Evolutionary conservation across 2,113 vertebrate species (phyloP), one percentile per base, ranked within the genome.

Genomic region (Tylochromis polylepis): DNA sequence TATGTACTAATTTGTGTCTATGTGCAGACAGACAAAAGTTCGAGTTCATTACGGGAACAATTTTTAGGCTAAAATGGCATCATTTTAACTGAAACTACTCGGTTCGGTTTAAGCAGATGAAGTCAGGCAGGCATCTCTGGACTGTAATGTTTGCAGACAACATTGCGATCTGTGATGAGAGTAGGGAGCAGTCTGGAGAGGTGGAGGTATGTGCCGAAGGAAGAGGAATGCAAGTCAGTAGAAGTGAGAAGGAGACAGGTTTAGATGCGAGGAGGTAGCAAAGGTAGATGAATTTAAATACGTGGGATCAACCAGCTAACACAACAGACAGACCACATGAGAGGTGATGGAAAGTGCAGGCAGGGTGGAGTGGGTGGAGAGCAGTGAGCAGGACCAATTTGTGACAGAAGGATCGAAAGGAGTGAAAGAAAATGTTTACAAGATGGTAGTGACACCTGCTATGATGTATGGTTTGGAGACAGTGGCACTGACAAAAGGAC

Each of bases 1-100:
- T 41, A 24, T 5, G 36, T 65, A 65, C 2, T 0, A 65, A 65
- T 65, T 0, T 3, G 10, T 9, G 62, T 41, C 62, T 11, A 0
- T 2, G 62, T 0, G 3, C 62, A 41, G 34, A 41, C 41, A 70
- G 8, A 58, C 0, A 59, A 65, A 67, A 20, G 60, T 65, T 38
- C 11, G 20, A 65, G 62, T 22, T 31, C 31, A 31, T 31, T 67
- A 67, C 3, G 22, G 20, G 6, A 67, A 67, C 20, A 41, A 67
- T 41, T 67, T 67, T 38, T 36, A 36, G 6, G 8, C 34, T 36
- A 7, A 6, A 36, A 36, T 36, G 8, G 34, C 5, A 36, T 36
- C 8, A 36, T 36, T 36, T 36, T 7, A 41, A 11, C 38, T 41
- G 38, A 41, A 41, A 41, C 8, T 41, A 41, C 38, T 41, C 8